Evolutionary conservation across 2,888 invertebrate genomes (phyloP).

Genomic region (Bedellia somnulentella): DNA sequence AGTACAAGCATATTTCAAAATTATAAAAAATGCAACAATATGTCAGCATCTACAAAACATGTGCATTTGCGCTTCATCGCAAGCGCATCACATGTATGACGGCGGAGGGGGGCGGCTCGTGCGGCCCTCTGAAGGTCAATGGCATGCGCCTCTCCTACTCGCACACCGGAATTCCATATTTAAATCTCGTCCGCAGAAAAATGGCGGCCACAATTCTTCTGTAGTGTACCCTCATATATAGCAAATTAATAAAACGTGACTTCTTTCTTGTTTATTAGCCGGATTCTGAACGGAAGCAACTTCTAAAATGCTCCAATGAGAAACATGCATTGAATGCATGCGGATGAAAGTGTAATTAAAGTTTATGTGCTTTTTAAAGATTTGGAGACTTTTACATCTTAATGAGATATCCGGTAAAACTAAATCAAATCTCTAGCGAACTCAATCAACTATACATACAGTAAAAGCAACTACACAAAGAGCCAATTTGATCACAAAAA

Average conservation of each 20-base stretch:
- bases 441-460: conserved; percentile 13
- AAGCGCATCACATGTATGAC: conserved; percentile 8
- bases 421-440: too few relatives aligned
- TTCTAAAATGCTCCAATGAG: too few relatives aligned
- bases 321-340: too few relatives aligned
- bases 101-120: conserved; percentile 36
- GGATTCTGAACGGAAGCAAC: too few relatives aligned
- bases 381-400: too few relatives aligned
- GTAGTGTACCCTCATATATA: conserved; percentile 41
- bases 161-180: conserved; percentile 62
- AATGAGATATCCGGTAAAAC: too few relatives aligned
- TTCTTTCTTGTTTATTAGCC: conserved; percentile 41
- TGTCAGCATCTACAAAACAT: too few relatives aligned
- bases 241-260: conserved; percentile 57
- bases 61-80: too few relatives aligned
- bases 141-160: conserved; percentile 57
- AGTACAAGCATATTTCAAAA: too few relatives aligned
- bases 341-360: too few relatives aligned
- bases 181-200: conserved; percentile 62
- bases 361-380: too few relatives aligned
- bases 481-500: conserved; percentile 23
- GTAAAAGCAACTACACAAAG: conserved; percentile 24
- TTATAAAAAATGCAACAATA: too few relatives aligned
- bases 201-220: conserved; percentile 55
- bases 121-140: conserved; percentile 58